Evolutionary conservation across 2,113 vertebrate genomes (phyloP).

Genomic region (Thomomys bottae): DNA sequence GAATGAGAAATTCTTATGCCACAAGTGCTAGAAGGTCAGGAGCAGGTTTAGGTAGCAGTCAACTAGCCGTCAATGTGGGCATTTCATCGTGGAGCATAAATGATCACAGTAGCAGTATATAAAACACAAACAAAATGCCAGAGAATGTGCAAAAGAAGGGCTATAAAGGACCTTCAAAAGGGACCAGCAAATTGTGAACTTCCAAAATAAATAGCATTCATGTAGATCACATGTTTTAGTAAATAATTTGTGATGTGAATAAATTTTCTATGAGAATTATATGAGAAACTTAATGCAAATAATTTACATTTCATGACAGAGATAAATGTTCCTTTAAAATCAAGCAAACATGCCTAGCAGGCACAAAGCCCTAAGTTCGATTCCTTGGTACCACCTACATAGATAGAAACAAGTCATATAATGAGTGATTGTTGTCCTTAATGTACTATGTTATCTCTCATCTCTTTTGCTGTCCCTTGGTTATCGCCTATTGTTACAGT

Average conservation of each 20-base stretch:
- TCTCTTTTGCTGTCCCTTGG: too few species aligned
- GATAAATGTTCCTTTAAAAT: constrained; percentile 7
- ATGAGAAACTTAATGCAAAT: not conserved
- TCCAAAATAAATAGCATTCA: constrained; percentile 28
- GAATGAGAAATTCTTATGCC: not conserved
- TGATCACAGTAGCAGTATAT: not conserved
- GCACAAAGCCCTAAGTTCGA: too few species aligned
- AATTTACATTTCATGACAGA: constrained; percentile 7
- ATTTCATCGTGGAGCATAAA: not conserved
- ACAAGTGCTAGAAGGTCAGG: not conserved
- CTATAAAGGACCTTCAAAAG: not conserved
- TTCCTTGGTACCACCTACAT: too few species aligned
- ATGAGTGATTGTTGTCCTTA: too few species aligned
- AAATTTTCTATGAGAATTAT: not conserved
- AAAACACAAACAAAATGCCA: constrained; percentile 4
- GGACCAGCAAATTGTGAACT: not conserved
- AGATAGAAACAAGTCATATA: too few species aligned
- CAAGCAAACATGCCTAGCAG: not conserved
- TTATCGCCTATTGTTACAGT: too few species aligned
- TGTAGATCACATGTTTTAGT: not conserved
- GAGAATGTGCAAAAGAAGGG: constrained; percentile 1
- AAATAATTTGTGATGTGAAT: constrained; percentile 24
- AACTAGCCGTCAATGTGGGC: too few species aligned
- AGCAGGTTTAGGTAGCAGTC: not conserved
- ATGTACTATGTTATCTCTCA: too few species aligned